Evolutionary conservation across 1,140 invertebrate genomes (phyloP), one percentile per base, ranked within the genome.

Genomic region (Triops cancriformis): DNA sequence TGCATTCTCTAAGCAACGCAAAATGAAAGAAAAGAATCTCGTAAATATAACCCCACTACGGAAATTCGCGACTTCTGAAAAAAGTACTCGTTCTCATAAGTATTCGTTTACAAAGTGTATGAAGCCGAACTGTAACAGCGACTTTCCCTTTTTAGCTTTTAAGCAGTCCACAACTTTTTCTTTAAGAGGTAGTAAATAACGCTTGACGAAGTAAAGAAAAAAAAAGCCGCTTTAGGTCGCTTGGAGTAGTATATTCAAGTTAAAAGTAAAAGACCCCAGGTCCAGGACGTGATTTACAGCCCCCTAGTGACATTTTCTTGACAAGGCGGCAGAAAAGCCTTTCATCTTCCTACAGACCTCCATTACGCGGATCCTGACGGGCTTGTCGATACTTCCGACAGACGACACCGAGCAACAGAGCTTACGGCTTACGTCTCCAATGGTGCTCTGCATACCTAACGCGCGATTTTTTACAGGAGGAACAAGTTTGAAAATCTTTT

Each of bases 381-480:
- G 51, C 51, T 64, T 64, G 51, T 64, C 51, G n/a, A 64, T 64
- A 64, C 51, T 64, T 64, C 51, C 51, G 51, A 64, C 51, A 64
- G 51, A 64, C 51, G 51, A 64, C 51, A 64, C 51, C 51, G 51
- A 64, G 51, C 51, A 64, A 64, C 51, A 64, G 51, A 64, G 51
- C 51, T 64, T 23, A 64, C n/a, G 51, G 51, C 51, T 64, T 64
- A 18, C 51, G 23, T n/a, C 51, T 64, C 51, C 14, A 64, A 64
- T 64, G 14, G 51, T 64, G 51, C 51, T 64, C 23, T 64, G 51
- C 51, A 64, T 64, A 64, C 51, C 51, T 64, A 64, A 64, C 51
- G 23, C 6, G 51, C 51, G 23, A 37, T 37, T 7, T 37, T n/a
- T 10, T n/a, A 23, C 14, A n/a, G 18, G 18, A 64, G 18, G 51